phyloP scores from a whole-genome alignment of 2,888 invertebrate genomes.

The Cactoblastis cactorum region DNA sequence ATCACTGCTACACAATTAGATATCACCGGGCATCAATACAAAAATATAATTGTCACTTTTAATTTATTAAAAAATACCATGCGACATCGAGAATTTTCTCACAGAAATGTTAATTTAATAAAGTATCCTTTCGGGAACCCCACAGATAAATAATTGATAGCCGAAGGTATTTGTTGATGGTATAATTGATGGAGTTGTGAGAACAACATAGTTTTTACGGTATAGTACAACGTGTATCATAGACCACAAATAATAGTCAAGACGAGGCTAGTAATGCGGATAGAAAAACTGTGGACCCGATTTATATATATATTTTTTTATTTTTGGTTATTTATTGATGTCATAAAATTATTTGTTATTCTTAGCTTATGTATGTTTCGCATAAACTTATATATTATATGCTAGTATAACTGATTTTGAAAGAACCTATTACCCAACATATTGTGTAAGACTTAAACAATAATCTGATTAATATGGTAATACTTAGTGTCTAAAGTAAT shows the following conservation, averaged over 20 bases:
- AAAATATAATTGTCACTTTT: conserved; percentile 8
- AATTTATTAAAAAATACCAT: conserved; percentile 2
- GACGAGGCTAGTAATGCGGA: conserved; percentile 14
- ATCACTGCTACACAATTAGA: no score
- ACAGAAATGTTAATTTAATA: conserved; percentile 41
- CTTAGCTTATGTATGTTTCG: no score
- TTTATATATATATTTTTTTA: background rate
- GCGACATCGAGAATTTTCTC: conserved; percentile 20
- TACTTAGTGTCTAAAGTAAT: no score
- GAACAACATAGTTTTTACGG: conserved; percentile 16
- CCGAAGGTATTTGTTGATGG: conserved; percentile 32
- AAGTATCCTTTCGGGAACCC: conserved; percentile 22
- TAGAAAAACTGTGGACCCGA: conserved; percentile 6
- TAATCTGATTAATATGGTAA: no score
- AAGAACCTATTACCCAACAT: no score
- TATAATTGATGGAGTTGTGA: conserved; percentile 38
- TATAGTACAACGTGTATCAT: conserved; percentile 8
- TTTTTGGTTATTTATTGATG: no score
- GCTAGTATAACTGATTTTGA: no score
- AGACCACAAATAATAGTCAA: conserved; percentile 17
- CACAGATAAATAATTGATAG: conserved; percentile 34
- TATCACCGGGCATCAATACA: background rate
- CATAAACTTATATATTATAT: no score
- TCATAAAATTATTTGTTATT: no score
- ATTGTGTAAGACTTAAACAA: no score